A percentile compares a stretch with the other conserved stretches of the same genome.
Conservation (phyloP, 2,888 invertebrate genomes). For the Operophtera brumata region DNA sequence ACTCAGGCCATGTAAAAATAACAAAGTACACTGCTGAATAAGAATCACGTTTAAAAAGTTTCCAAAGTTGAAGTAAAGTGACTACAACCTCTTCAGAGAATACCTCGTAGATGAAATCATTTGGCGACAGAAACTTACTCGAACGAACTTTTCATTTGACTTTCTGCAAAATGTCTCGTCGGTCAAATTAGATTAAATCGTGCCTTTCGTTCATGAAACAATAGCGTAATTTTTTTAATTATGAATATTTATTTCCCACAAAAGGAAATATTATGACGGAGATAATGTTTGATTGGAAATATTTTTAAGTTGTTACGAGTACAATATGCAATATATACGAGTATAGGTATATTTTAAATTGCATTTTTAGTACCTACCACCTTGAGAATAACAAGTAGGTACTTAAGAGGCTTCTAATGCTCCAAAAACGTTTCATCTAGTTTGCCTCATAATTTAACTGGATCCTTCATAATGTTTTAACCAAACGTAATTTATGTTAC, state of each 20-base stretch:
- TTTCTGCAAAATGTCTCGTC: background rate
- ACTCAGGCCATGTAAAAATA: background rate
- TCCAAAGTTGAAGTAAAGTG: background rate
- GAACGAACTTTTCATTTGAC: background rate
- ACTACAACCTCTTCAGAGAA: background rate
- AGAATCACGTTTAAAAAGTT: background rate
- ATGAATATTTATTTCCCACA: background rate
- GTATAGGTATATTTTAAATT: too few species aligned
- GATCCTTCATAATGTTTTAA: too few species aligned
- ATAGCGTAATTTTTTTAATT: background rate
- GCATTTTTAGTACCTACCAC: too few species aligned
- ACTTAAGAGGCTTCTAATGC: too few species aligned
- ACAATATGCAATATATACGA: too few species aligned
- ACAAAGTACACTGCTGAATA: background rate
- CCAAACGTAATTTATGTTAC: background rate
- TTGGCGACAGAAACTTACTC: constrained; percentile 10
- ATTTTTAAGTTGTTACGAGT: too few species aligned
- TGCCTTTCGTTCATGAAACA: background rate
- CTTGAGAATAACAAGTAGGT: too few species aligned
- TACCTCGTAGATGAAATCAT: background rate
- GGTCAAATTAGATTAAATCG: background rate
- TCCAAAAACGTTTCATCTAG: too few species aligned
- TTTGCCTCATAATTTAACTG: too few species aligned
- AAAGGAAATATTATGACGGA: background rate
- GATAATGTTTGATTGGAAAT: too few species aligned